Evolutionary conservation across 2,113 vertebrate genomes (phyloP).

Genomic region (Ciconia maguari): DNA sequence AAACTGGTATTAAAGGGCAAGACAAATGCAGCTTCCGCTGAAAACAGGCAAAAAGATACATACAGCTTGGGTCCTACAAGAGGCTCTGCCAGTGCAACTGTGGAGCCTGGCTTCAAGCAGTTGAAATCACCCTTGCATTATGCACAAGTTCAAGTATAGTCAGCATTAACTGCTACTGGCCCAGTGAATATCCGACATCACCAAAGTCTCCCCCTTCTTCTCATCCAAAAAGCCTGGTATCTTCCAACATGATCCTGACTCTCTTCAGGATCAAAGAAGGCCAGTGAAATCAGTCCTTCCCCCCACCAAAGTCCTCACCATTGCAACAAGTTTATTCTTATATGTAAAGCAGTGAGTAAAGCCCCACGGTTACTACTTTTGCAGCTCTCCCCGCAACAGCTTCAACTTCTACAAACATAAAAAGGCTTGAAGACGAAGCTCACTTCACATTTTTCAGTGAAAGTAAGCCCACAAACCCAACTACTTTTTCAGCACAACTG

Average conservation of each 20-base stretch:
- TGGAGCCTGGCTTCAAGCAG: not conserved
- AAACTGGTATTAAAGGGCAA: not conserved
- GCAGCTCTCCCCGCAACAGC: not conserved
- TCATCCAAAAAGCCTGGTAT: not conserved
- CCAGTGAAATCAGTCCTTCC: not conserved
- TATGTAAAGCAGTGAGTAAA: accelerated
- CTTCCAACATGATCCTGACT: accelerated
- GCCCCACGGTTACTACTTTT: accelerated
- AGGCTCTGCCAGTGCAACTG: not conserved
- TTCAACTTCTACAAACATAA: not conserved
- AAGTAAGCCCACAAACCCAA: not conserved
- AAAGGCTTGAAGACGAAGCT: accelerated
- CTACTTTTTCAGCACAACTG: not conserved
- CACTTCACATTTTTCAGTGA: not conserved
- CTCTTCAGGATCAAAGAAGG: no score
- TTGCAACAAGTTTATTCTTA: not conserved
- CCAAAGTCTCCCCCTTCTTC: not conserved
- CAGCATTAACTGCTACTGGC: not conserved
- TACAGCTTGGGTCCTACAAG: not conserved
- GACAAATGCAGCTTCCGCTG: not conserved
- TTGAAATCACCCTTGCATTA: accelerated
- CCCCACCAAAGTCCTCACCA: accelerated
- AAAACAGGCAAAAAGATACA: not conserved
- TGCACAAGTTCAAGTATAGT: accelerated
- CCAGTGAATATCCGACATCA: not conserved